Evolutionary conservation across 2,888 invertebrate species (phyloP), one percentile per base, ranked within the genome.

Genomic region (Pimpla rufipes): DNA sequence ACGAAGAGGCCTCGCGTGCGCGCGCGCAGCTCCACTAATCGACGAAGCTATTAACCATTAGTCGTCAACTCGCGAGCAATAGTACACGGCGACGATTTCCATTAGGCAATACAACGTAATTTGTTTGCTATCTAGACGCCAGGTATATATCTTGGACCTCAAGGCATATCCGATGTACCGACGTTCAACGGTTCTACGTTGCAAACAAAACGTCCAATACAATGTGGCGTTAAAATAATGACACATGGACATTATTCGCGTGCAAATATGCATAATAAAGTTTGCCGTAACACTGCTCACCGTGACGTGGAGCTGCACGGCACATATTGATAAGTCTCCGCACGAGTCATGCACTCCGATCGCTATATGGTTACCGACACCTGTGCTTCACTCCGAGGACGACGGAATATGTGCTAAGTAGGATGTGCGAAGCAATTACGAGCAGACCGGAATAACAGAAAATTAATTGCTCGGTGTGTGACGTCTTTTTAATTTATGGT

Each of bases 1-100:
- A 70, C 42, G 52, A 52, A 21, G 52, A 70, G 75, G 42, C 75
- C 80, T 55, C 62, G 50, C 62, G 73, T 73, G 62, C 70, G 67
- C 66, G 64, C 55, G 71, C 64, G 47, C 70, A 35, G 35, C 64
- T 70, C 55, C 40, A 59, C 70, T 75, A 80, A 80, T 80, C 80
- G 75, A 80, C 80, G 55, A 55, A 70, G 75, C 80, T 70, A 75
- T 80, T 80, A 80, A 80, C 80, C 42, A 75, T 80, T 62, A 75
- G 57, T 47, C 80, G 50, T 21, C 16, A 62, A 75, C 29, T n/a
- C 40, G 29, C 68, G 59, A 55, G 59, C 74, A 55, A 71, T 55
- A 42, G 37, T 68, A 50, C 52, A 71, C 23, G 57, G 40, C 73
- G 73, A 79, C 57, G 64, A 75, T 70, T 80, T 80, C 37, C 70